Evolutionary conservation across 1,140 invertebrate species (phyloP).

Genomic region (Drosophila arawakana): DNA sequence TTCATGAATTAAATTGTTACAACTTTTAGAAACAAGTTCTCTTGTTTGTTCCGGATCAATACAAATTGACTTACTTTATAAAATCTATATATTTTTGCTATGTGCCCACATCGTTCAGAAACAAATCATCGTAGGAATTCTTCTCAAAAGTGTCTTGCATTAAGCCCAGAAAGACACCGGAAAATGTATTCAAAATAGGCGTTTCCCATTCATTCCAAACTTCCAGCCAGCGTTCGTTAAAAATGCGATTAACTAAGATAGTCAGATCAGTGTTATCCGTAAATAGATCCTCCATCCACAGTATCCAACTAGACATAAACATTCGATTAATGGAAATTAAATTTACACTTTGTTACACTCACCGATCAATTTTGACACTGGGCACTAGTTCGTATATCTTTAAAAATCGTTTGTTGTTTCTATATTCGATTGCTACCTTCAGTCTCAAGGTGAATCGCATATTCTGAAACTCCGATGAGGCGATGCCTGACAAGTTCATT

Average conservation of each 20-base stretch:
- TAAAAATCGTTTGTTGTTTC: constrained; percentile 65
- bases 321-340: neutral
- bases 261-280: constrained; percentile 61
- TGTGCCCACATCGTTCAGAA: constrained; percentile 19
- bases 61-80: too few relatives aligned
- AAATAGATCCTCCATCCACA: constrained; percentile 70
- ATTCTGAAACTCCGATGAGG: constrained; percentile 59
- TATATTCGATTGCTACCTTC: constrained; percentile 60
- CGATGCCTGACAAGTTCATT: constrained; percentile 50
- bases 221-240: constrained; percentile 64
- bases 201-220: constrained; percentile 72
- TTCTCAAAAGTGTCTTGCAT: constrained; percentile 60
- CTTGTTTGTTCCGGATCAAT: too few relatives aligned
- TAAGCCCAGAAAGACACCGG: constrained; percentile 51
- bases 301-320: constrained; percentile 47
- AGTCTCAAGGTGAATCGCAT: constrained; percentile 52
- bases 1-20: too few relatives aligned
- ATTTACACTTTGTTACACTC: neutral
- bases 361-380: constrained; percentile 57
- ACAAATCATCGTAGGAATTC: constrained; percentile 65
- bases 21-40: too few relatives aligned
- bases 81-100: too few relatives aligned
- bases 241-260: constrained; percentile 53
- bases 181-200: constrained; percentile 51
- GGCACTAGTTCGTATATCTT: constrained; percentile 64